Evolutionary conservation across 2,113 vertebrate genomes (phyloP).

Genomic region (Xiphorhynchus elegans): DNA sequence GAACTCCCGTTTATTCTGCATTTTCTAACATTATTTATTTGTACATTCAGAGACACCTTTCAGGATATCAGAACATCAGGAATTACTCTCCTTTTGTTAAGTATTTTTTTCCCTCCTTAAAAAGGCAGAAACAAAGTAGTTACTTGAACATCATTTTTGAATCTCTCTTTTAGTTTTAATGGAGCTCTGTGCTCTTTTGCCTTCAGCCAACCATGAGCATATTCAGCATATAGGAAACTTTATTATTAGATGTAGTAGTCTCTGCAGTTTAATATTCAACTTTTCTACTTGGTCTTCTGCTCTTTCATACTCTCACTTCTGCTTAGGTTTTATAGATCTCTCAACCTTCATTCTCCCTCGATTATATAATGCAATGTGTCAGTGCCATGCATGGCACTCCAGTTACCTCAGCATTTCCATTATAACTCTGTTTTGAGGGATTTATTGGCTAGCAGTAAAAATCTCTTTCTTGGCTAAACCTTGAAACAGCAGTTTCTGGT

Average conservation of each 20-base stretch:
- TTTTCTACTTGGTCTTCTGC: slow-evolving; percentile 31
- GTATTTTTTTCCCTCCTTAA: background rate
- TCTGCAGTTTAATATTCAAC: slow-evolving; percentile 20
- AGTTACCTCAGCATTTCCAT: slow-evolving; percentile 63
- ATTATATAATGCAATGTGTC: slow-evolving; percentile 49
- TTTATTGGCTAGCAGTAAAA: slow-evolving; percentile 58
- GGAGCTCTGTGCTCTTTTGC: background rate
- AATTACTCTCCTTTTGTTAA: background rate
- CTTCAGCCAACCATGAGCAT: background rate
- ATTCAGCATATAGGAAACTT: background rate
- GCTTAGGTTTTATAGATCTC: slow-evolving; percentile 48
- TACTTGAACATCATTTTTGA: background rate
- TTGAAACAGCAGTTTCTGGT: slow-evolving; percentile 38
- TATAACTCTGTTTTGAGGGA: slow-evolving; percentile 48
- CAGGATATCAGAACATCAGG: background rate
- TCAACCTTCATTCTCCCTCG: slow-evolving; percentile 16
- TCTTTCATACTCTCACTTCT: slow-evolving; percentile 14
- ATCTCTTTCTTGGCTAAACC: slow-evolving; percentile 36
- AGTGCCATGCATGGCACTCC: slow-evolving; percentile 15
- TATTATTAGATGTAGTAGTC: slow-evolving; percentile 9
- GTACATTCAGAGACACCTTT: background rate
- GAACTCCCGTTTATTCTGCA: background rate
- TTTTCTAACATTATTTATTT: background rate
- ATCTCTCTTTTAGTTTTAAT: background rate
- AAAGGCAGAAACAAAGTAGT: background rate